Conservation (phyloP, 2,113 vertebrate species). For the Microcebus ravelobensis region DNA sequence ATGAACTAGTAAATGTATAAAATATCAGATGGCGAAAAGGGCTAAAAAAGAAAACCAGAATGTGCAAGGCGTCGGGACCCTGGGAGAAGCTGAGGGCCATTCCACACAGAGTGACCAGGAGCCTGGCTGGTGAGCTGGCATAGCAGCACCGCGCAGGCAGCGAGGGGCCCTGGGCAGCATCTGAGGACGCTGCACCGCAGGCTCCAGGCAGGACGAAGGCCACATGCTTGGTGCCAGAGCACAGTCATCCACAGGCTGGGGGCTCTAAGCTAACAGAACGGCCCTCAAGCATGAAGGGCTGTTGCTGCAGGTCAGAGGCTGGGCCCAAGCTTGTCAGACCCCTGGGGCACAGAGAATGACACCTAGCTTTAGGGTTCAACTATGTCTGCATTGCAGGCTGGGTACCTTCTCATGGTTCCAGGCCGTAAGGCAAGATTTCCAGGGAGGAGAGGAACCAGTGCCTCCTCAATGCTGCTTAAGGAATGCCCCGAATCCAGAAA, state of each 20-base stretch:
- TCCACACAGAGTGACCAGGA: background rate
- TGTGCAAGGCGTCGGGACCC: background rate
- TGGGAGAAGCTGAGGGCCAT: background rate
- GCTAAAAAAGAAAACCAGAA: background rate
- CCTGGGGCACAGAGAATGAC: background rate
- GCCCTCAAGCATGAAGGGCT: background rate
- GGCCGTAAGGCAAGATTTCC: background rate
- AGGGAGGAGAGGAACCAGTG: background rate
- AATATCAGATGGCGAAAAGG: background rate
- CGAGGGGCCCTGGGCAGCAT: background rate
- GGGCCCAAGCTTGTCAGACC: background rate
- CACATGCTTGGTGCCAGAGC: background rate
- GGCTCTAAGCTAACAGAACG: background rate
- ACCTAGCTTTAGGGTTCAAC: background rate
- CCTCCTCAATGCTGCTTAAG: background rate
- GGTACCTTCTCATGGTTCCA: background rate
- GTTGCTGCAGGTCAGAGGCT: background rate
- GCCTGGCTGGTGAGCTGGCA: background rate
- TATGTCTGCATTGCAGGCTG: background rate
- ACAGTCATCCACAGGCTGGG: background rate
- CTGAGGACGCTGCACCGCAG: background rate
- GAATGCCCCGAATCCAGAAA: background rate
- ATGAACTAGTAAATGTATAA: background rate
- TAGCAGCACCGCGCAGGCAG: background rate
- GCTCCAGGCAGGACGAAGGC: background rate